A percentile compares a stretch with the other conserved stretches of the same genome.
These are phyloP conservation scores for Centropristis striata DNA, from an alignment of 2,113 vertebrate species.

Conservation along the genomic window DNA sequence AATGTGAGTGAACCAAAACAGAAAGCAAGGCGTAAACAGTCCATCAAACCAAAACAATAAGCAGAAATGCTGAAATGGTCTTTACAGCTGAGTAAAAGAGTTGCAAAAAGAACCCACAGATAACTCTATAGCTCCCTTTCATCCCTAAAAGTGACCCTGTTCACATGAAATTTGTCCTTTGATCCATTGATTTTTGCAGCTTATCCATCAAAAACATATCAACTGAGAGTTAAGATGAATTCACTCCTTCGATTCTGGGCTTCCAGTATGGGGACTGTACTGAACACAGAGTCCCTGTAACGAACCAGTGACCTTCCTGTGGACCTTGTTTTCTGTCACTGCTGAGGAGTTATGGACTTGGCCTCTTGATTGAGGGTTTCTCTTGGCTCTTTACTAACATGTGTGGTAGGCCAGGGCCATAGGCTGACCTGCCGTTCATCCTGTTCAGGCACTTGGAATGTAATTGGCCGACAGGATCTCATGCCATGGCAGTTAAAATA, in stretches of 20 bases:
- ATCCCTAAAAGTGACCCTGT: not conserved
- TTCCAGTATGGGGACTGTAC: not conserved
- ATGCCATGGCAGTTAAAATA: constrained; percentile 43
- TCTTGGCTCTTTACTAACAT: constrained; percentile 37
- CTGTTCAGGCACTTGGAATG: constrained; percentile 36
- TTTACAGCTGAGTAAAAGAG: not conserved
- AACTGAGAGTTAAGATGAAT: not conserved
- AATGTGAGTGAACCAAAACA: not conserved
- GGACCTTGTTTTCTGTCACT: constrained; percentile 47
- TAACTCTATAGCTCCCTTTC: not conserved
- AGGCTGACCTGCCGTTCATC: constrained; percentile 45
- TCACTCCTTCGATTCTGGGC: not conserved
- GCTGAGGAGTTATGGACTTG: constrained; percentile 50
- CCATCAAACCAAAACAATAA: not conserved
- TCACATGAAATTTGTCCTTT: not conserved
- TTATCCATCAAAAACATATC: not conserved
- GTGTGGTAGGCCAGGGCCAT: constrained; percentile 41
- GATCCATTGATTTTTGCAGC: not conserved
- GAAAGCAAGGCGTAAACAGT: not conserved
- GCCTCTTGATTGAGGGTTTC: constrained; percentile 33
- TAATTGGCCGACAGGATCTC: constrained; percentile 25
- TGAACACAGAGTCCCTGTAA: constrained; percentile 15
- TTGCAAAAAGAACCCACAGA: not conserved
- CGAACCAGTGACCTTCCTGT: constrained; percentile 39
- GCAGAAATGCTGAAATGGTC: not conserved